phyloP scores from a whole-genome alignment of 2,797 vertebrate species.

The Trichosurus vulpecula region DNA sequence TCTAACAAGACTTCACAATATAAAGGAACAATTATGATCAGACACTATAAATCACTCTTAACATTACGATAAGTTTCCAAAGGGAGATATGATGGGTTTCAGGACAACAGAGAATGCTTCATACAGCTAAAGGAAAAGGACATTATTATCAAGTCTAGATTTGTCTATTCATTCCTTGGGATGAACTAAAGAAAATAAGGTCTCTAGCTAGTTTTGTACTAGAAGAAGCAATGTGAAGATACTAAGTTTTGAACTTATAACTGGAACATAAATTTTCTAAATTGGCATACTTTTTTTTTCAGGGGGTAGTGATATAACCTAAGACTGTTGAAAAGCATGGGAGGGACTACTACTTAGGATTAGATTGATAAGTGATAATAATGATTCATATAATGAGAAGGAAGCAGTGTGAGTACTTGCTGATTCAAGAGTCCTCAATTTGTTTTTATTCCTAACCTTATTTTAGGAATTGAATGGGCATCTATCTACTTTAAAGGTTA shows the following conservation, averaged over 20 bases:
- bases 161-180: constrained; percentile 50
- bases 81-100: constrained; percentile 55
- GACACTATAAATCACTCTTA: constrained; percentile 73
- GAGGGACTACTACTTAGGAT: background rate
- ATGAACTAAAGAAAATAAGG: constrained; percentile 30
- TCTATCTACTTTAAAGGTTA: too few species aligned
- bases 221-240: background rate
- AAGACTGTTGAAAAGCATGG: background rate
- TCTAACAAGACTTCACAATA: constrained; percentile 73
- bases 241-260: background rate
- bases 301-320: background rate
- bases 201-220: background rate
- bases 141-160: constrained; percentile 49
- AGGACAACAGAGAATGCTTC: constrained; percentile 62
- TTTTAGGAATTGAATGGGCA: too few species aligned
- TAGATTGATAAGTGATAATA: background rate
- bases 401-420: background rate
- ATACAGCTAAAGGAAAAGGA: constrained; percentile 54
- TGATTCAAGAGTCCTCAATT: background rate
- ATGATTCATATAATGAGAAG: background rate
- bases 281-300: background rate
- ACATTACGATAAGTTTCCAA: constrained; percentile 50
- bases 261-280: background rate
- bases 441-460: too few species aligned
- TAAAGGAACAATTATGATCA: constrained; percentile 50